phyloP scores from a whole-genome alignment of 2,113 vertebrate genomes.

The Ceratotherium simum region DNA sequence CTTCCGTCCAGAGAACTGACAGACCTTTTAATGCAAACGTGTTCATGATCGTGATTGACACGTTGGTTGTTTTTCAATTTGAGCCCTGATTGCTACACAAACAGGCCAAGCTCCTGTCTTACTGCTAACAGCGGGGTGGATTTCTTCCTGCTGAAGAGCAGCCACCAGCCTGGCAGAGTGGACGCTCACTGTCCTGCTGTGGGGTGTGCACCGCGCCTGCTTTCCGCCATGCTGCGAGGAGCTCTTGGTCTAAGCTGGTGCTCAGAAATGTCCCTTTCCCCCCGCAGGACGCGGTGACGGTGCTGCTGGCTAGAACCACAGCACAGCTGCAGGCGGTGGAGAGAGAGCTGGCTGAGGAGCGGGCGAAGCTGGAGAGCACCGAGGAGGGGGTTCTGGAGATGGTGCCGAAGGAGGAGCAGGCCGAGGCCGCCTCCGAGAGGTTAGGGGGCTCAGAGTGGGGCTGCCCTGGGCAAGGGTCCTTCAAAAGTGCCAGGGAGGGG shows the following conservation, averaged over 20 bases:
- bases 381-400: slow-evolving; percentile 91
- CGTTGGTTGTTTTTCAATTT: rapidly evolving
- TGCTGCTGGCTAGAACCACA: slow-evolving; percentile 89
- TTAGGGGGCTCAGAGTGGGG: no score
- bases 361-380: slow-evolving; percentile 89
- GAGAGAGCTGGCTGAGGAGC: slow-evolving; percentile 90
- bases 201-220: rapidly evolving
- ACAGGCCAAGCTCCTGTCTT: background rate
- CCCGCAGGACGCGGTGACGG: slow-evolving; percentile 91
- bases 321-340: slow-evolving; percentile 92
- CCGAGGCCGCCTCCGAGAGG: slow-evolving; percentile 93
- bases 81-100: background rate
- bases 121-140: background rate
- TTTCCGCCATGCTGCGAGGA: background rate
- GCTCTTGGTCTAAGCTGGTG: background rate
- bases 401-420: slow-evolving; percentile 92
- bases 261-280: background rate
- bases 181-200: background rate
- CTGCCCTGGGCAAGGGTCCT: background rate
- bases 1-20: no score
- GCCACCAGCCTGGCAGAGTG: background rate
- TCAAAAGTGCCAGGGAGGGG: no score
- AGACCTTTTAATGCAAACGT: background rate
- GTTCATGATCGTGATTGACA: background rate
- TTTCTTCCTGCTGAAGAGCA: background rate